Base-by-base conservation (phyloP, 2,113 vertebrate species). In the Coregonus clupeaformis region DNA sequence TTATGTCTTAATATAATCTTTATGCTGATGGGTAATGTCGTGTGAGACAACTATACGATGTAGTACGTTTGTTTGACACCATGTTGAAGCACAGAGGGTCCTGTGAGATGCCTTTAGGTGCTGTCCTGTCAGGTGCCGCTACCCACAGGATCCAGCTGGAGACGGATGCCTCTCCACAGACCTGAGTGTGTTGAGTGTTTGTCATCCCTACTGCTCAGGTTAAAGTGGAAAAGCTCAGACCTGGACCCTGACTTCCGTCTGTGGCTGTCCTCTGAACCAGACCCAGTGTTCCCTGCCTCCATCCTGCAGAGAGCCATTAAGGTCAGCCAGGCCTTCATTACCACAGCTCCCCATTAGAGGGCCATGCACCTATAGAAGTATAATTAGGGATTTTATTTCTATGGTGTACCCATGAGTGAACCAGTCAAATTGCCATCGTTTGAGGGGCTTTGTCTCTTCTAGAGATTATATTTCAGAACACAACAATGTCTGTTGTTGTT, bases 181-280 rank as follows among this genome's bases (percentile, higher is more conserved):
- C 6, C n/a, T 68, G 30, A 20, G 30, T 68, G 32, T 36, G 36
- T 32, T 68, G 30, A 20, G 30, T 68, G 32, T 36, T 68, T 32
- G 42, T 42, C 16, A 25, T 22, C 25, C 63, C 36, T 32, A 5
- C 13, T 42, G 36, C 36, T 29, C 65, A 75, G 73, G 49, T 42
- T 75, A 13, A 68, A 59, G 30, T 22, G 30, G 47, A 75, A 68
- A 68, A 65, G 65, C 1, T 68, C 52, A n/a, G 64, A 75, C 30
- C 49, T 75, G 27, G 73, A 68, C 52, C 73, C 73, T 59, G 65
- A 75, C 27, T 75, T 75, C n/a, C 65, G 73, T 9, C 49, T 75
- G 12, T 75, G 73, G 73, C 49, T 75, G 3, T 75, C 73, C 13
- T 75, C 65, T 18, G 69, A 75, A 68, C 52, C 73, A 1, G 73